phyloP scores from a whole-genome alignment of 2,797 vertebrate genomes.

The Calcarius lapponicus region DNA sequence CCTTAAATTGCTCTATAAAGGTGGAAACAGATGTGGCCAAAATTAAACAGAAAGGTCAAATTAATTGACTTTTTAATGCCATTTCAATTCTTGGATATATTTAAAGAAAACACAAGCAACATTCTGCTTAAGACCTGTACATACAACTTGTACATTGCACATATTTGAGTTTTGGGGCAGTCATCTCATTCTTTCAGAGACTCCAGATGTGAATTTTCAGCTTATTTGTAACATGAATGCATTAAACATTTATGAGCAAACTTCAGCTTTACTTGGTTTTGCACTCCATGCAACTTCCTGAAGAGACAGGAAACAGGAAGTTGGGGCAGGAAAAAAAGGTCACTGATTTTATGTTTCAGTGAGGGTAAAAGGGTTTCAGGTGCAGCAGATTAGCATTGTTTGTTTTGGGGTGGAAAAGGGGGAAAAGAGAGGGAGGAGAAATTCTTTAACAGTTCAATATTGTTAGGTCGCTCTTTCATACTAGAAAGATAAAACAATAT shows the following conservation, averaged over 20 bases:
- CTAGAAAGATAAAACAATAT: neutral
- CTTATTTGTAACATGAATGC: rapidly evolving
- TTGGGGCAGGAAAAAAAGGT: neutral
- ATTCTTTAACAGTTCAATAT: neutral
- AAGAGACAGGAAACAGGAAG: neutral
- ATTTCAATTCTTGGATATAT: neutral
- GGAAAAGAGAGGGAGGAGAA: neutral
- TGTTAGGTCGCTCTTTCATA: neutral
- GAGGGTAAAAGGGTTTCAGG: neutral
- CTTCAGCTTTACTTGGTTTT: neutral
- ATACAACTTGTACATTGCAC: neutral
- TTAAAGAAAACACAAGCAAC: neutral
- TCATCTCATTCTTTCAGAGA: neutral
- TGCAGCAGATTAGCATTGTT: neutral
- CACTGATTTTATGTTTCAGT: neutral
- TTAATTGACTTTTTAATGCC: neutral
- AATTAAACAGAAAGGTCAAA: neutral
- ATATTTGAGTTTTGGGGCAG: neutral
- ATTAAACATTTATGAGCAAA: neutral
- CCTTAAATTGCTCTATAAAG: neutral
- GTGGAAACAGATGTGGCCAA: neutral
- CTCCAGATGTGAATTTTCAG: neutral
- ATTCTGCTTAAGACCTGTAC: neutral
- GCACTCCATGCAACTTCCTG: neutral
- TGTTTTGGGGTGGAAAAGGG: neutral